Base-by-base conservation (phyloP, 2,888 invertebrate species). In the Myathropa florea region DNA sequence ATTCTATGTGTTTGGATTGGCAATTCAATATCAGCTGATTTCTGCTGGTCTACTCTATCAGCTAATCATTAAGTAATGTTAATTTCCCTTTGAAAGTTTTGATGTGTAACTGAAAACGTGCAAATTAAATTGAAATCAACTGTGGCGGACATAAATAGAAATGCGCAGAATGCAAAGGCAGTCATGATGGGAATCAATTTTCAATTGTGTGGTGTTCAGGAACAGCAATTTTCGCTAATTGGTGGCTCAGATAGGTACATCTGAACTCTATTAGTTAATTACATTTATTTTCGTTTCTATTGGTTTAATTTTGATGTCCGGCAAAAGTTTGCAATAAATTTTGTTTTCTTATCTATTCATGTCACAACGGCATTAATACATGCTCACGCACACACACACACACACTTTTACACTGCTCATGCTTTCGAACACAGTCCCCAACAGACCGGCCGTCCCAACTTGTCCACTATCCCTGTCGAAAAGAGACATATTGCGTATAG, bases 211-310 rank as follows among this genome's bases (percentile, higher is more conserved):
- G 30, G 12, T 33, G 12, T 33, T 12, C 33, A 33, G 12, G 12
- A 33, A 33, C 12, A 33, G 33, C 12, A 70, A 72, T 65, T 67
- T n/a, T 36, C 60, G 14, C 65, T 80, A 80, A 80, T 80, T 65
- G 60, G 65, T 65, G 23, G 46, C 30, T 59, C 60, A n/a, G 9
- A 3, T 14, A 63, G 7, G 46, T 53, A 59, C 46, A 72, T n/a
- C 72, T 72, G 53, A 65, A 72, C 55, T 59, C 39, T 64, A 65
- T 80, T 72, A 72, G 79, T 80, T 80, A 80, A 80, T 80, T 80
- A 80, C 72, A 80, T 72, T 80, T 65, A 33, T 65, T 39, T 65
- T 65, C 46, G 55, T 61, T 21, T 12, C 4, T 60, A 30, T 39
- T 60, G 18, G 59, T 14, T 59, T 60, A 33, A 60, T 80, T 65